Evolutionary conservation across 1,140 invertebrate species (phyloP), one percentile per base, ranked within the genome.

Genomic region (Bacillus rossius): DNA sequence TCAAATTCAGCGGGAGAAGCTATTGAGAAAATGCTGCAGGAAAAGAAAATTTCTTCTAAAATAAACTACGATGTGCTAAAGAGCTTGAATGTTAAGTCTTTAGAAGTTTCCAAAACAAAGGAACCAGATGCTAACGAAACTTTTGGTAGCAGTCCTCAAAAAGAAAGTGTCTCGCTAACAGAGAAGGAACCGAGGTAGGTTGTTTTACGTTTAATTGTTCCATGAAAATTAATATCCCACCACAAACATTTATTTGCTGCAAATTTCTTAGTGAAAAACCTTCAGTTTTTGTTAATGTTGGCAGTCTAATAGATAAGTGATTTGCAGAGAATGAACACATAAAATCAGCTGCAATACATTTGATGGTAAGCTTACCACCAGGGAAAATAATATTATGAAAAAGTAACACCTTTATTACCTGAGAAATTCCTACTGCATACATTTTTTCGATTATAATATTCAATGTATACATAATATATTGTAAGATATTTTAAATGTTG

Each of bases 11-110:
- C 57, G 74, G 87, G 86, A 2, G 94, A 97, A 77, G 94, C 94
- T 0, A 94, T 97, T 25, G 91, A 94, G 68, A 96, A 94, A 73
- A 94, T 98, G 84, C 73, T 98, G 7, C 87, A 93, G 64, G 94
- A 96, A 66, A 97, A 96, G 72, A 92, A 92, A 70, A 89, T 99
- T 57, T 98, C 95, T 0, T 87, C 84, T 4, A 99, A 99, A 81
- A 97, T 99, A 29, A 97, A 99, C 75, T 99, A 98, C 69, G 95
- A 98, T 65, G 95, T 98, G 17, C 75, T 99, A 13, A 94, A 92
- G 67, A 91, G 84, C 68, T 74, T 95, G 62, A 84, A 84, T 70
- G 74, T 63, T 62, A 34, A 63, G 26, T 17, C 29, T 13, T n/a
- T 37, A 2, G 38, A 38, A 34, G 10, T n/a, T 37, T 19, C 22